Conservation (phyloP, 1,140 invertebrate genomes). For the Tachypleus tridentatus region DNA sequence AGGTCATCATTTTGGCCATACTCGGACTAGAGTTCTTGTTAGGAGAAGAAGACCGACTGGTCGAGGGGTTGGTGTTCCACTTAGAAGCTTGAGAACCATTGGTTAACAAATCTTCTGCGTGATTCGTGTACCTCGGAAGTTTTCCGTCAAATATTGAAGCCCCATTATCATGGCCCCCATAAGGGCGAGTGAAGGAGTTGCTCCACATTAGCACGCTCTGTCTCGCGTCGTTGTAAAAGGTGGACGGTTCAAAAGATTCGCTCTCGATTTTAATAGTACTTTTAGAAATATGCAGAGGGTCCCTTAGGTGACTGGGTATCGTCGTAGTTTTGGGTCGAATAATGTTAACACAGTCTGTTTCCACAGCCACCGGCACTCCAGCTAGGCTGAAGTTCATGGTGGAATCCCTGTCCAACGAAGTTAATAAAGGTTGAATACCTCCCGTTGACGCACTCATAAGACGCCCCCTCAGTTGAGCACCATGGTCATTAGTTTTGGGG, state of each 20-base stretch:
- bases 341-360: conserved; percentile 13
- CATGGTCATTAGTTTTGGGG: conserved; percentile 8
- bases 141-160: no score
- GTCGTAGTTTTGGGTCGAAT: conserved; percentile 7
- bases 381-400: conserved; percentile 9
- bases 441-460: not conserved
- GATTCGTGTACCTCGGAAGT: no score
- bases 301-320: conserved; percentile 1
- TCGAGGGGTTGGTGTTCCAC: no score
- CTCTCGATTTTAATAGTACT: not conserved
- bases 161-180: no score
- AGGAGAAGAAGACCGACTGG: no score
- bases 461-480: conserved; percentile 8
- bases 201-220: conserved; percentile 34
- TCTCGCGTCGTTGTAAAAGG: conserved; percentile 21
- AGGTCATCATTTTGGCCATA: no score
- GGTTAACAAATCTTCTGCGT: no score
- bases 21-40: no score
- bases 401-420: conserved; percentile 8
- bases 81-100: no score
- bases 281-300: conserved; percentile 8
- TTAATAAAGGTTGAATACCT: conserved; percentile 5
- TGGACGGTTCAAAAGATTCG: conserved; percentile 5
- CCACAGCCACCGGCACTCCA: conserved; percentile 2
- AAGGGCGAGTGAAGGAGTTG: conserved; percentile 10